phyloP scores from a whole-genome alignment of 2,113 vertebrate genomes.

The Megaleporinus macrocephalus region DNA sequence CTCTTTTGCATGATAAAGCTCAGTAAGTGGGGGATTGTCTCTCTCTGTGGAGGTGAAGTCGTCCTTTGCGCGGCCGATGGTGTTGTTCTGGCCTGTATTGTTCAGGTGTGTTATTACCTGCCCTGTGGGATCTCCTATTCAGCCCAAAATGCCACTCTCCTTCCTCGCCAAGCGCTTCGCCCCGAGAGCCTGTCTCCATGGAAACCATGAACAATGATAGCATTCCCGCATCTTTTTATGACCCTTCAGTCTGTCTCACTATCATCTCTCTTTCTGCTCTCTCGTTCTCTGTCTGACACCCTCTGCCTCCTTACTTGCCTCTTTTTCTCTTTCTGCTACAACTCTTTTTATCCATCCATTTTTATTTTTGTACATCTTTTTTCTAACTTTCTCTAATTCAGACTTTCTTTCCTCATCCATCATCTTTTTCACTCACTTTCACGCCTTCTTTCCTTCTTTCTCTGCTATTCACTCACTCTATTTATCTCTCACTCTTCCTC shows the following conservation, averaged over 20 bases:
- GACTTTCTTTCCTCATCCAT: too few species aligned
- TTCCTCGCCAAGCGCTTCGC: constrained; percentile 53
- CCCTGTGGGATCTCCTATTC: constrained; percentile 60
- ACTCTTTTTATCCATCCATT: background rate
- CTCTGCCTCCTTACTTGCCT: background rate
- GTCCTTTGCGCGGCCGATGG: constrained; percentile 27
- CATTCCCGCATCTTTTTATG: constrained; percentile 63
- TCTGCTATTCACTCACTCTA: background rate
- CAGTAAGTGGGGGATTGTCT: constrained; percentile 20
- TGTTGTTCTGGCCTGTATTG: constrained; percentile 51
- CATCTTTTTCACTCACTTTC: too few species aligned
- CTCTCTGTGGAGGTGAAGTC: constrained; percentile 50
- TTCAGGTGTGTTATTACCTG: constrained; percentile 64
- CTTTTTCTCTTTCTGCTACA: background rate
- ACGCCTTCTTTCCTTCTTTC: background rate
- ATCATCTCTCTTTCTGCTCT: constrained; percentile 30
- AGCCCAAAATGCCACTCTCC: constrained; percentile 65
- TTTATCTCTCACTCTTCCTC: background rate
- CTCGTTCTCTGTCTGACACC: background rate
- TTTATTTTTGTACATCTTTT: background rate
- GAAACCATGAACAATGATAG: constrained; percentile 68
- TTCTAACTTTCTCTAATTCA: background rate
- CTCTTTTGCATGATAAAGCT: background rate
- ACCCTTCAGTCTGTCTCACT: constrained; percentile 64
- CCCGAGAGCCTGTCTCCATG: constrained; percentile 70